These are phyloP conservation scores for Erythrocercus mccallii DNA, from an alignment of 2,113 vertebrate species.

Conservation along the genomic window DNA sequence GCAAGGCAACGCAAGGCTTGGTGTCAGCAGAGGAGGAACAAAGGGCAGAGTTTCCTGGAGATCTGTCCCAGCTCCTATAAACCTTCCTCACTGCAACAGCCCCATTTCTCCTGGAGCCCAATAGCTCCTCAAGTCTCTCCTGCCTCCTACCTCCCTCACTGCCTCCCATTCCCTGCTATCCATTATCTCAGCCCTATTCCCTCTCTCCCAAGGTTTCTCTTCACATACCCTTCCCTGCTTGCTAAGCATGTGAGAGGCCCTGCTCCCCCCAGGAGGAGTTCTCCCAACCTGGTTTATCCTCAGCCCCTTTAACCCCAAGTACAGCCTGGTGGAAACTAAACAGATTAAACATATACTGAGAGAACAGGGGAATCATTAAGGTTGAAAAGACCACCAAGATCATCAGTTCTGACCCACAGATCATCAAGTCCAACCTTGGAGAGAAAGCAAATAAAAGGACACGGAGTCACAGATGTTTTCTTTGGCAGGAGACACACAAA, in stretches of 20 bases:
- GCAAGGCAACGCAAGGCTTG: conserved; percentile 4
- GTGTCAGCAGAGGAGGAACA: not conserved
- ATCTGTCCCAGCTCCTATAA: not conserved
- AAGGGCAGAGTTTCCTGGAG: not conserved
- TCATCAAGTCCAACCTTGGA: not conserved
- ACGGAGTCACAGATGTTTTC: not conserved
- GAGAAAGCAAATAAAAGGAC: not conserved
- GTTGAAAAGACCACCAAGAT: not conserved
- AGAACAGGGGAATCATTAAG: not conserved
- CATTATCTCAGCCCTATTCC: not conserved
- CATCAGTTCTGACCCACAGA: not conserved
- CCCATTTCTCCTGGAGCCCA: not conserved
- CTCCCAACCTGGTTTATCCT: not conserved
- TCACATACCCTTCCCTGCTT: not conserved
- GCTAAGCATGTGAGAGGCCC: not conserved
- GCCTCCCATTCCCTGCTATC: not conserved
- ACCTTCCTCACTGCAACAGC: not conserved
- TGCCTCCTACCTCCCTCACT: not conserved
- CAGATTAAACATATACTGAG: not conserved
- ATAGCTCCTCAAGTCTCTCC: not conserved
- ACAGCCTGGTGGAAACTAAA: not conserved
- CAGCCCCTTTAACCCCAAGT: not conserved
- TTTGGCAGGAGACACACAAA: not conserved
- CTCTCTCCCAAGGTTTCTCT: not conserved
- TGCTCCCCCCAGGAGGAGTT: not conserved